These are phyloP conservation scores for Anthopleura xanthogrammica DNA, from an alignment of 92 coral and sea anemone species.

Conservation along the genomic window DNA sequence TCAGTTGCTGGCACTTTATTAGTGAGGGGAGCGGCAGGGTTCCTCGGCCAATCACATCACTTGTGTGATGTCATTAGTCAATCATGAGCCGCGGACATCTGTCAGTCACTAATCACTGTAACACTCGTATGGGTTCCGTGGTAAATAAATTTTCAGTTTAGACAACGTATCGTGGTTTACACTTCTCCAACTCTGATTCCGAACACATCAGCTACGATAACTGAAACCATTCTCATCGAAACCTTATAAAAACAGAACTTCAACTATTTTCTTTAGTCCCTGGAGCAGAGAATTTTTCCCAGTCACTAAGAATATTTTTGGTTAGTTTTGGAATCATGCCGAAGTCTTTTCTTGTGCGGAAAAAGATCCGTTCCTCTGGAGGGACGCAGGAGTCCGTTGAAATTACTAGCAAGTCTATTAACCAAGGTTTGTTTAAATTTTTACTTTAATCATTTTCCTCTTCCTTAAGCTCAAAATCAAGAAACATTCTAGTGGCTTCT, in stretches of 20 bases:
- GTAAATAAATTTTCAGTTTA: constrained; percentile 40
- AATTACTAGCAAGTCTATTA: background rate
- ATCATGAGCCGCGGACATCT: constrained; percentile 39
- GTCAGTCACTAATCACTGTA: constrained; percentile 58
- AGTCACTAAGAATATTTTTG: background rate
- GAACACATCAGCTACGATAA: background rate
- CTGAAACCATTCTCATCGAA: background rate
- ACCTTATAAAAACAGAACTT: background rate
- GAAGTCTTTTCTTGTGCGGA: constrained; percentile 58
- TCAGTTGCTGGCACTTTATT: constrained; percentile 61
- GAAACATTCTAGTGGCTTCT: background rate
- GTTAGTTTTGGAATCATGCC: constrained; percentile 45
- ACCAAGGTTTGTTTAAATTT: constrained; percentile 10
- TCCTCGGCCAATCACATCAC: constrained; percentile 35
- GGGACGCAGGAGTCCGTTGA: background rate
- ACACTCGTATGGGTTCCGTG: constrained; percentile 31
- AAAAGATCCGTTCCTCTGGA: constrained; percentile 10
- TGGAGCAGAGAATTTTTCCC: background rate
- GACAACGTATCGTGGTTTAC: constrained; percentile 15
- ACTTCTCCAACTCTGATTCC: constrained; percentile 18
- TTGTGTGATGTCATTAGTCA: constrained; percentile 54
- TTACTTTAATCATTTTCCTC: background rate
- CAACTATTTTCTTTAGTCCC: background rate
- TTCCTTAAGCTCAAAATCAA: background rate
- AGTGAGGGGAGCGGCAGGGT: constrained; percentile 26